These are phyloP conservation scores for Dendropsophus ebraccatus DNA, from an alignment of 2,113 vertebrate genomes.

Conservation along the genomic window DNA sequence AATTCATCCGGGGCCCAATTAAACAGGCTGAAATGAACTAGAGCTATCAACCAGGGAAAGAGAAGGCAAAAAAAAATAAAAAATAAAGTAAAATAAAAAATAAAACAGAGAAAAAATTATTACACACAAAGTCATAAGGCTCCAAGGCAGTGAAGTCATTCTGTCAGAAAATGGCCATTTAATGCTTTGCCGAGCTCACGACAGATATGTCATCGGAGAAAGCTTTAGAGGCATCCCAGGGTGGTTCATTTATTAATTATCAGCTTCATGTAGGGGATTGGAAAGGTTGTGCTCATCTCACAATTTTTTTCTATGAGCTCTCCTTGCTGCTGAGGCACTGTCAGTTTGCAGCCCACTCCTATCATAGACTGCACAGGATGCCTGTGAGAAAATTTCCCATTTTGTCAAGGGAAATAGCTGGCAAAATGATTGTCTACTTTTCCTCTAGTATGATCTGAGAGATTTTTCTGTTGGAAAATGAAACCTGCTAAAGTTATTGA, in stretches of 20 bases:
- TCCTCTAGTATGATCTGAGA: conserved; percentile 52
- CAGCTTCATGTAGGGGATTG: conserved; percentile 70
- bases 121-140: conserved; percentile 76
- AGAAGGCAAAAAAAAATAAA: conserved; percentile 61
- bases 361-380: conserved; percentile 62
- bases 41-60: conserved; percentile 81
- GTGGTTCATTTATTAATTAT: conserved; percentile 89
- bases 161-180: conserved; percentile 92
- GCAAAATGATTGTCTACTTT: conserved; percentile 58
- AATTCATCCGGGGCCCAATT: conserved; percentile 99
- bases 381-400: conserved; percentile 53
- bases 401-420: conserved; percentile 57
- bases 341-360: conserved; percentile 66
- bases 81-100: conserved; percentile 66
- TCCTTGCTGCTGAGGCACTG: conserved; percentile 62
- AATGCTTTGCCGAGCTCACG: conserved; percentile 88
- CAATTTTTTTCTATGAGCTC: conserved; percentile 50
- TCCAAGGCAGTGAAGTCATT: conserved; percentile 78
- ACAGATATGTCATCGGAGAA: conserved; percentile 88
- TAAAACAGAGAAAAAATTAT: conserved; percentile 70
- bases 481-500: conserved; percentile 43
- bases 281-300: conserved; percentile 59
- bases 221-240: conserved; percentile 79
- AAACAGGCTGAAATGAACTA: conserved; percentile 88
- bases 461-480: conserved; percentile 54